Evolutionary conservation across 2,113 vertebrate genomes (phyloP), one percentile per base, ranked within the genome.

Genomic region (Serilophus lunatus): DNA sequence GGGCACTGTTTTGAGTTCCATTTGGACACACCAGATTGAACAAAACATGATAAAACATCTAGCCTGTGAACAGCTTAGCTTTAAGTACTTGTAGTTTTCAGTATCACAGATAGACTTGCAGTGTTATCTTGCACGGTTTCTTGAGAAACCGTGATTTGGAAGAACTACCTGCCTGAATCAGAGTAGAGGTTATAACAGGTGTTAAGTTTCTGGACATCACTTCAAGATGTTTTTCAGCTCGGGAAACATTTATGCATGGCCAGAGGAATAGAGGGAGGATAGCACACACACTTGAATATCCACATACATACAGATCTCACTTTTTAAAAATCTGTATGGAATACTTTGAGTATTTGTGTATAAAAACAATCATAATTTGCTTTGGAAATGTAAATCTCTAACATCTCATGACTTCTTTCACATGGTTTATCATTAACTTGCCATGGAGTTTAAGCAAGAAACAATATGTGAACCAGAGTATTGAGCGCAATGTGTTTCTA

Each of bases 81-180:
- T 63, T 81, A 29, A 38, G 16, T 4, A 24, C 42, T 84, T 18
- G 22, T 5, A 88, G 16, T 13, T 79, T 71, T 84, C 42, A 24
- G 19, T 38, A 28, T 13, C 3, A 3, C 4, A 6, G 31, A 38
- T 54, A 64, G 44, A 23, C 47, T 40, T 72, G 8, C 24, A 66
- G 5, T 42, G 24, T 5, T 26, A 9, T 13, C 35, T 13, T 3
- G 0, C 5, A 8, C 10, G n/a, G n/a, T n/a, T n/a, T 68, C 15
- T 14, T 90, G 53, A 75, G 15, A 84, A 87, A 23, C 7, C 4
- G 12, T 1, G 0, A 69, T 40, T 68, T 71, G 24, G 40, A 60
- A 85, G 24, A 45, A 53, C 11, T 20, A 10, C 24, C 6, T 42
- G 7, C 19, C 16, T 54, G 53, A 59, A 42, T 29, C 26, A 31